A percentile compares a stretch with the other conserved stretches of the same genome.
phyloP scores from a whole-genome alignment of 2,888 invertebrate species.

The Polyommatus icarus region DNA sequence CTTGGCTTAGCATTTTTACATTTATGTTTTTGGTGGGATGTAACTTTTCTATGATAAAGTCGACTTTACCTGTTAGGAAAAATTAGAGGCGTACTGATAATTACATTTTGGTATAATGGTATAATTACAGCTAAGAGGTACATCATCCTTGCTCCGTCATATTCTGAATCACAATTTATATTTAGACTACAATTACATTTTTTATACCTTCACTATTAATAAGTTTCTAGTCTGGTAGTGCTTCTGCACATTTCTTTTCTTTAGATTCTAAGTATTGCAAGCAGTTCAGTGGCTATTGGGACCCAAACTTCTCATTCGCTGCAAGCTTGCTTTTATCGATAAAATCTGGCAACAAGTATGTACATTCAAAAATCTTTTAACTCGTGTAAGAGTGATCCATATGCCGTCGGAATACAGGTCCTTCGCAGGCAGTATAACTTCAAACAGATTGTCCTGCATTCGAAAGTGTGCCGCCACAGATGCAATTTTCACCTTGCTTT shows the following conservation, averaged over 20 bases:
- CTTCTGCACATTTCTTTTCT: neutral
- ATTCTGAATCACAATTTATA: neutral
- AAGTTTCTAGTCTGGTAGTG: neutral
- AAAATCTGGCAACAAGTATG: neutral
- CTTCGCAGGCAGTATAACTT: neutral
- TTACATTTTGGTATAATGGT: neutral
- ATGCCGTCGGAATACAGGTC: neutral
- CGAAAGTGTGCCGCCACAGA: slow-evolving; percentile 35
- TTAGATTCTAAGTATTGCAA: neutral
- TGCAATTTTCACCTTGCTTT: slow-evolving; percentile 71
- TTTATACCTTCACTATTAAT: neutral
- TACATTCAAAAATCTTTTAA: neutral
- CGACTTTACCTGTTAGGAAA: neutral
- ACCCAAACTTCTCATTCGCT: neutral
- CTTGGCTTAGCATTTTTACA: too few relatives aligned
- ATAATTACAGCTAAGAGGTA: neutral
- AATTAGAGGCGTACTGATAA: neutral
- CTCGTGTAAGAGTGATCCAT: neutral
- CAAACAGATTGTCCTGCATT: slow-evolving; percentile 20
- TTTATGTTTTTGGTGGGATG: too few relatives aligned
- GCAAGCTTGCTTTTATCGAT: neutral
- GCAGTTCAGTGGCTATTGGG: neutral
- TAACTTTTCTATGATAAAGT: neutral
- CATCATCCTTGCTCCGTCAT: neutral
- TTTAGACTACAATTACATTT: neutral